These are phyloP conservation scores for Pseudanteris insignis DNA, from an alignment of 2,888 invertebrate genomes.

Conservation along the genomic window DNA sequence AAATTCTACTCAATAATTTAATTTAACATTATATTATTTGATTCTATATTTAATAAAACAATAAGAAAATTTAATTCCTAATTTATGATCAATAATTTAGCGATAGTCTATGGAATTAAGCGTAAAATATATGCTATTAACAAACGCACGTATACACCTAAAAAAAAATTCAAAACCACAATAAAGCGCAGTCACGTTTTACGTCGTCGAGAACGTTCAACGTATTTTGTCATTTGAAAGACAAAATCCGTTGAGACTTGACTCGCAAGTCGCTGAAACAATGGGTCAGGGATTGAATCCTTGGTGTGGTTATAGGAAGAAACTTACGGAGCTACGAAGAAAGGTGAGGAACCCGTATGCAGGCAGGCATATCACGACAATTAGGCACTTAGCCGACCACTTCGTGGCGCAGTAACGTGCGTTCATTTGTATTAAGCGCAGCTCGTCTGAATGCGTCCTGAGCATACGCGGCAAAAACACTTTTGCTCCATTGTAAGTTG, in stretches of 20 bases:
- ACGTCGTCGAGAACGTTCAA: constrained; percentile 51
- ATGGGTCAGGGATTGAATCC: constrained; percentile 53
- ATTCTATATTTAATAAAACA: no score
- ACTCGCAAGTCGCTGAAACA: constrained; percentile 61
- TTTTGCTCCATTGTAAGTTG: constrained; percentile 14
- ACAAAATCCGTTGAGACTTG: constrained; percentile 65
- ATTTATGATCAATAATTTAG: no score
- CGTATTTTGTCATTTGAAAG: constrained; percentile 60
- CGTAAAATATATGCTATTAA: no score
- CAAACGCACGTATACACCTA: constrained; percentile 1
- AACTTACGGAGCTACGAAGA: constrained; percentile 35
- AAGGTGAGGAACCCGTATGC: constrained; percentile 47
- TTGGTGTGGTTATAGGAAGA: constrained; percentile 47
- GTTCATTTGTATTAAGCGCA: constrained; percentile 40
- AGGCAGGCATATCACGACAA: constrained; percentile 47
- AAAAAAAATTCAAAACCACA: constrained; percentile 39
- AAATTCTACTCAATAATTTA: no score
- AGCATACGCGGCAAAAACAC: constrained; percentile 16
- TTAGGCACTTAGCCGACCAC: constrained; percentile 50
- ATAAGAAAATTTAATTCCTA: no score
- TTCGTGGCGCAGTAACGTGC: constrained; percentile 11
- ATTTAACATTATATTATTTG: no score
- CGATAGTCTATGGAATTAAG: no score
- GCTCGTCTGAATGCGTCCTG: constrained; percentile 5
- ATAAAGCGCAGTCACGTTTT: constrained; percentile 48